Conservation (phyloP, 2,797 vertebrate species). For the Semotilus atromaculatus region DNA sequence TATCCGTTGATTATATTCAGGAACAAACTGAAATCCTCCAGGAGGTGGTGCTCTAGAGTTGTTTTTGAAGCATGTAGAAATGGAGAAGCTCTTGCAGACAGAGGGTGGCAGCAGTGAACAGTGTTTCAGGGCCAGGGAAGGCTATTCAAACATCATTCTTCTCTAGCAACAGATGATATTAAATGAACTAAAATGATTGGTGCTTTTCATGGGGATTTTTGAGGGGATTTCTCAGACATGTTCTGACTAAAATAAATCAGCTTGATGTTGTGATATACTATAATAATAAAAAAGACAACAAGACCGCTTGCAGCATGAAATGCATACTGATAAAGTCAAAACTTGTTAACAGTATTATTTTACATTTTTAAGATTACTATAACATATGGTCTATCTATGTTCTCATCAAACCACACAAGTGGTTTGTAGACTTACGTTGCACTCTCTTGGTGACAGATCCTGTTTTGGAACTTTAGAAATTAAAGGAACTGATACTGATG, state of each 20-base stretch:
- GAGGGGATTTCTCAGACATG: background rate
- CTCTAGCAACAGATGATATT: background rate
- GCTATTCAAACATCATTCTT: background rate
- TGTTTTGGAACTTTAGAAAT: background rate
- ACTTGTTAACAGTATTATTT: background rate
- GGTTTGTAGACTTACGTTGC: background rate
- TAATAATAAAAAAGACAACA: background rate
- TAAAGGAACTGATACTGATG: background rate
- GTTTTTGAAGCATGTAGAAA: background rate
- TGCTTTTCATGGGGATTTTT: background rate
- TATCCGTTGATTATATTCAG: too few relatives aligned
- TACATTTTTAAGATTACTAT: background rate
- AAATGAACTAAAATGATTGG: background rate
- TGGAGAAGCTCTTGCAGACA: background rate
- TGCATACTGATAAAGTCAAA: background rate
- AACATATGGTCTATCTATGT: background rate
- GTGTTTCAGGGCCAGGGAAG: background rate
- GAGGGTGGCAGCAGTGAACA: background rate
- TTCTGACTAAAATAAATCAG: background rate
- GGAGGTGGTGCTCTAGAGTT: background rate
- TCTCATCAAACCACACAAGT: background rate
- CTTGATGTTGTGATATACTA: background rate
- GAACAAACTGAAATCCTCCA: background rate
- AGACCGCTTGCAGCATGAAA: background rate
- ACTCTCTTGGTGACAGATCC: background rate